phyloP scores from a whole-genome alignment of 2,113 vertebrate species.

The Hirundichthys speculiger region DNA sequence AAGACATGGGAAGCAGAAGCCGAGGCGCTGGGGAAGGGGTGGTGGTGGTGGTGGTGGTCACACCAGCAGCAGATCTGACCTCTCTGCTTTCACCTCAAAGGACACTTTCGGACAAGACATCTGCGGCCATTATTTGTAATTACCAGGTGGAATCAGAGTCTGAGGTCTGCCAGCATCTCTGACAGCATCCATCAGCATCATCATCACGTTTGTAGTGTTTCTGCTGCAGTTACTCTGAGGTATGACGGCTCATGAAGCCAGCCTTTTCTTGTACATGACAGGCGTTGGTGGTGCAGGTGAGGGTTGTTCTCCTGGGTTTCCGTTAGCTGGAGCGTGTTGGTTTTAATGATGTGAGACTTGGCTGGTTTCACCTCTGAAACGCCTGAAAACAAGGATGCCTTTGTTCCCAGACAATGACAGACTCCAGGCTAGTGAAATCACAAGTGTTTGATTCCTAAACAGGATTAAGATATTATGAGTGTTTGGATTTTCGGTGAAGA shows the following conservation, averaged over 20 bases:
- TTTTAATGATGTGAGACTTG: conserved; percentile 51
- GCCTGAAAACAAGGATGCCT: conserved; percentile 37
- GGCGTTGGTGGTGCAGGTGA: conserved; percentile 8
- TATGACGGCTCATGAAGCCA: conserved; percentile 24
- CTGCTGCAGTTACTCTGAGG: not conserved
- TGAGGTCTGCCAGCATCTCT: not conserved
- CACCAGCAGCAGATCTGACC: conserved; percentile 38
- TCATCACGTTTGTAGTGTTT: not conserved
- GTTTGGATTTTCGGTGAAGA: no score
- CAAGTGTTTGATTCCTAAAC: no score
- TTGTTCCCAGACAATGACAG: conserved; percentile 29
- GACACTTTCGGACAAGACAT: conserved; percentile 29
- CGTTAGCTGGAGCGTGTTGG: conserved; percentile 34
- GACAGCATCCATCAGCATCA: not conserved
- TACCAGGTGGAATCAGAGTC: conserved; percentile 17
- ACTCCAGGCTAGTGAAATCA: not conserved
- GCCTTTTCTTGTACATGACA: conserved; percentile 2
- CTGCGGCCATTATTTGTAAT: conserved; percentile 58
- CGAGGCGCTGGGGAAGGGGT: no score
- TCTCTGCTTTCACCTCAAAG: conserved; percentile 19
- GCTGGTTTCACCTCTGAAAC: conserved; percentile 35
- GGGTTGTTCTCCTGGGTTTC: conserved; percentile 61
- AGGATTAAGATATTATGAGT: no score
- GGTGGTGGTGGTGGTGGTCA: no score
- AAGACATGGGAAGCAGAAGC: no score